Conservation (phyloP, 2,113 vertebrate genomes). For the Gulo gulo region DNA sequence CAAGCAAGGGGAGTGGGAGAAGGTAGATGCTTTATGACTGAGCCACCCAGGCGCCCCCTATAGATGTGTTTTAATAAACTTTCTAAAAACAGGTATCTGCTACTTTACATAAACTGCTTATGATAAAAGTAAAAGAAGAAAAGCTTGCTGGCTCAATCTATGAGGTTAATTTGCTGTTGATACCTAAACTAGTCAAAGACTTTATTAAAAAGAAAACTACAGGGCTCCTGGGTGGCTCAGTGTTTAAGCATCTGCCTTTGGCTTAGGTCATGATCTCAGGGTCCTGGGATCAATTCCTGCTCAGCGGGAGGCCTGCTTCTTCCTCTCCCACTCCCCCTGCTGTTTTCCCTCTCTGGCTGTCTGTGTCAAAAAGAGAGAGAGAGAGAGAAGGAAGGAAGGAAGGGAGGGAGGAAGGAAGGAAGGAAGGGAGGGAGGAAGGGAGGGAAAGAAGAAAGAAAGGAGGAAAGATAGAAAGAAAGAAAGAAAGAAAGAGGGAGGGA, state of each 20-base stretch:
- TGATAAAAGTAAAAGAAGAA: background rate
- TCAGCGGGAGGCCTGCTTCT: background rate
- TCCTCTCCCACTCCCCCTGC: background rate
- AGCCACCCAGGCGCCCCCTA: background rate
- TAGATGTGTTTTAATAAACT: background rate
- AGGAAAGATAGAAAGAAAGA: no score
- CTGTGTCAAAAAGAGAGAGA: background rate
- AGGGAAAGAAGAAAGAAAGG: no score
- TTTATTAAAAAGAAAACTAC: background rate
- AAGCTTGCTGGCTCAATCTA: background rate
- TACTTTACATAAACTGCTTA: background rate
- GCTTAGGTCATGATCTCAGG: background rate
- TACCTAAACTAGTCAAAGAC: background rate
- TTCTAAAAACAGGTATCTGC: background rate
- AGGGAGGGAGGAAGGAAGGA: rapidly evolving
- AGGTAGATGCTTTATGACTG: no score
- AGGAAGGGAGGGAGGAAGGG: rapidly evolving
- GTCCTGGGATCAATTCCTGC: background rate
- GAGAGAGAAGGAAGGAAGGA: no score
- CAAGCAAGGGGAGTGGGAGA: no score
- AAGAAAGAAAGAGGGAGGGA: no score
- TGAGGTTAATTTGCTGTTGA: background rate
- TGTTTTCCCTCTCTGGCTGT: background rate
- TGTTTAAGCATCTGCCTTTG: background rate
- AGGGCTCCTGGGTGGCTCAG: background rate